These are phyloP conservation scores for Zapornia atra DNA, from an alignment of 2,113 vertebrate genomes.

Conservation along the genomic window DNA sequence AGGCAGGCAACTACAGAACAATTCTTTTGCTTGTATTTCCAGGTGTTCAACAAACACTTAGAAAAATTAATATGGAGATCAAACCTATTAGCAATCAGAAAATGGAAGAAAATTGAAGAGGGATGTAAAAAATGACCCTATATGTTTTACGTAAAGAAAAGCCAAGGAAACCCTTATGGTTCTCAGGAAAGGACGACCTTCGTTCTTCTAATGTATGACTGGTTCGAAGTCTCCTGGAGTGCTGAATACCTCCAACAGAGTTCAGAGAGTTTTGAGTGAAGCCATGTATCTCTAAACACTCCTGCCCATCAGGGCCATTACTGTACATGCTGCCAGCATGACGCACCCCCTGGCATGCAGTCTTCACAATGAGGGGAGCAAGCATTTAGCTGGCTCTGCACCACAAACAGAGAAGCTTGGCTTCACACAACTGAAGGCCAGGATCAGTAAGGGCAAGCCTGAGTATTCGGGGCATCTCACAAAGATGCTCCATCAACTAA, in stretches of 20 bases:
- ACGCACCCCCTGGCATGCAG: neutral
- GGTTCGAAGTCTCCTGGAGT: neutral
- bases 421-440: neutral
- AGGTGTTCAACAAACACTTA: neutral
- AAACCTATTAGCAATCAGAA: neutral
- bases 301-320: neutral
- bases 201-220: accelerated
- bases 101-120: neutral
- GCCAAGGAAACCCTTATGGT: neutral
- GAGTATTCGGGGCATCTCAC: neutral
- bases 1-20: neutral
- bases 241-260: neutral
- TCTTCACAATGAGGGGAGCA: accelerated
- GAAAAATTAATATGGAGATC: neutral
- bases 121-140: neutral
- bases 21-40: neutral
- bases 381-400: neutral
- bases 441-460: neutral
- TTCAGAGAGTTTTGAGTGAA: neutral
- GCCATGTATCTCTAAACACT: accelerated
- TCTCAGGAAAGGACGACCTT: accelerated
- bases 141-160: accelerated
- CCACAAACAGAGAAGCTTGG: neutral
- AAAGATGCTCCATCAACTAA: neutral
- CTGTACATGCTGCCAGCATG: accelerated